Conservation (phyloP, 2,797 vertebrate genomes). For the Poeciliopsis gracilis region DNA sequence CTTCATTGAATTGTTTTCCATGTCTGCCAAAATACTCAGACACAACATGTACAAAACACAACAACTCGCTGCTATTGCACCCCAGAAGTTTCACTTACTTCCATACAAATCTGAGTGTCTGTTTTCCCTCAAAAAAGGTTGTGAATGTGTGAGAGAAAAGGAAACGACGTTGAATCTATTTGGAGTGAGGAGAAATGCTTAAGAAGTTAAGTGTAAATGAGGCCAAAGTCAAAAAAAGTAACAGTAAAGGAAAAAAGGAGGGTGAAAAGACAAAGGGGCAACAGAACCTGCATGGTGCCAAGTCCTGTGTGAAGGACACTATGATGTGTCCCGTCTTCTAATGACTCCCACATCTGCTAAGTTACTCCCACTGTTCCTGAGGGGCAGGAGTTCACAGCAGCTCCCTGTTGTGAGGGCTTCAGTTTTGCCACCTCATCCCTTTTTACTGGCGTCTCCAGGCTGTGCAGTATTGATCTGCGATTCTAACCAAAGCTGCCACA, state of each 20-base stretch:
- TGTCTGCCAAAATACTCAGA: neutral
- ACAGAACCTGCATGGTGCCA: slow-evolving; percentile 33
- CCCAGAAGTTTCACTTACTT: neutral
- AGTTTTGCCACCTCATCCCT: slow-evolving; percentile 19
- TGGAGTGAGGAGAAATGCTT: neutral
- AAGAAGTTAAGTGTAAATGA: slow-evolving; percentile 17
- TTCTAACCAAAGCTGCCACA: slow-evolving; percentile 16
- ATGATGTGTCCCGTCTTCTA: slow-evolving; percentile 50
- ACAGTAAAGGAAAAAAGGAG: neutral
- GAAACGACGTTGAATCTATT: neutral
- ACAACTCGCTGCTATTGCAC: neutral
- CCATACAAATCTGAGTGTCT: neutral
- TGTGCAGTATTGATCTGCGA: neutral
- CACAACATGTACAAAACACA: neutral
- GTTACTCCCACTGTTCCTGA: slow-evolving; percentile 39
- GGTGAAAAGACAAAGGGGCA: slow-evolving; percentile 26
- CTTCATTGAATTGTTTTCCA: neutral
- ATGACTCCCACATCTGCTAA: slow-evolving; percentile 60
- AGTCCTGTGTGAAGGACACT: slow-evolving; percentile 61
- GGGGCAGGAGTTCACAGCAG: slow-evolving; percentile 33
- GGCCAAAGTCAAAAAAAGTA: neutral
- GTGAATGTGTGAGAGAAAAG: neutral
- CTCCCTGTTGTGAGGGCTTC: slow-evolving; percentile 18
- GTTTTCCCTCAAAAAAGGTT: neutral
- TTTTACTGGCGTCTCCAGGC: slow-evolving; percentile 18